Evolutionary conservation across 2,888 invertebrate genomes (phyloP).

Genomic region (Philopedon plagiatum): DNA sequence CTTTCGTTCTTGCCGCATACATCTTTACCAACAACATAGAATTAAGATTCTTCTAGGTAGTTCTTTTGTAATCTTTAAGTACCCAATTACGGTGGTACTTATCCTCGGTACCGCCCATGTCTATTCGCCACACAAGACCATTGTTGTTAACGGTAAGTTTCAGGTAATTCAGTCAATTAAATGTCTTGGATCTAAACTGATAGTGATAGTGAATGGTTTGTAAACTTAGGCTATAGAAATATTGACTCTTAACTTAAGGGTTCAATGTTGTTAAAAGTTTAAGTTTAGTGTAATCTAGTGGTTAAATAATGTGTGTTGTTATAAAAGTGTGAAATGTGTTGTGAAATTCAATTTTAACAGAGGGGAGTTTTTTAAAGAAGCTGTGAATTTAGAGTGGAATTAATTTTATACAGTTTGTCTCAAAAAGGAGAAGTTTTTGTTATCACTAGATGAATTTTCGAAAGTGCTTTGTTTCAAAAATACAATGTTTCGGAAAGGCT

Average conservation of each 20-base stretch:
- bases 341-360: no score
- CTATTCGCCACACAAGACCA: not conserved
- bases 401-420: no score
- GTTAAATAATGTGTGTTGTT: no score
- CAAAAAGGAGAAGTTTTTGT: no score
- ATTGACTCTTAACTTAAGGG: not conserved
- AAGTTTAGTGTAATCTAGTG: not conserved
- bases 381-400: no score
- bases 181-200: not conserved
- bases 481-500: no score
- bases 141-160: conserved; percentile 13
- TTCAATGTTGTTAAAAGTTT: not conserved
- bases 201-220: not conserved
- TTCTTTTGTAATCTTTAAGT: not conserved
- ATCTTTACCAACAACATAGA: no score
- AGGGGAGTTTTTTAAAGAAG: no score
- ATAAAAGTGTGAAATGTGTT: no score
- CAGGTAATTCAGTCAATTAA: conserved; percentile 39
- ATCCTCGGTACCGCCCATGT: conserved; percentile 25
- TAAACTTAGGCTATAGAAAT: conserved; percentile 23
- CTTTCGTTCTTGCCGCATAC: no score
- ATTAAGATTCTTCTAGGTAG: not conserved
- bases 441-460: no score
- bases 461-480: no score
- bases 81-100: conserved; percentile 1